Base-by-base conservation (phyloP, 1,140 invertebrate species). In the Hylaeus anthracinus region DNA sequence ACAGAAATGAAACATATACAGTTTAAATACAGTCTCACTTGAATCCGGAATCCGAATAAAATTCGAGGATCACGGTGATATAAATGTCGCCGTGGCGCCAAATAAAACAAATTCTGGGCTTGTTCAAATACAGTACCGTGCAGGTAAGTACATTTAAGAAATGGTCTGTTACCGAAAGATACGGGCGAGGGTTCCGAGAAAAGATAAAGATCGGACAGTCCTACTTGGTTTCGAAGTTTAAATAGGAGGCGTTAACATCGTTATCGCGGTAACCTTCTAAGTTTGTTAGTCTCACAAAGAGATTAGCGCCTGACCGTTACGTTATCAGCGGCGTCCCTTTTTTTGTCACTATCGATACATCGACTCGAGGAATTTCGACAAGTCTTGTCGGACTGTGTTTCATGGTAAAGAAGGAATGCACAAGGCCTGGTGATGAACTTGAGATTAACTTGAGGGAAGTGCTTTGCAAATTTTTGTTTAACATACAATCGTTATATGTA, bases 201-300 rank as follows among this genome's bases (percentile, higher is more conserved):
- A 41, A 75, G 72, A 80, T 80, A 67, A 37, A 39, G 15, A 61
- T 39, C 45, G 37, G n/a, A 12, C 43, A 60, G 53, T 61, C 55
- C 63, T 37, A 43, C n/a, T 39, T 53, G 3, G 12, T 6, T 41
- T 80, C 43, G 26, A 76, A 84, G 61, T 81, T 86, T 84, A 84
- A 78, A 78, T 71, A 66, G 64, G 58, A 81, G 51, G 5, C 71
- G 55, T 61, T 71, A 78, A 81, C 63, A 64, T 26, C 58, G 41
- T 82, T 85, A 82, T 86, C 71, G 60, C 12, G 6, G 10, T 69
- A 79, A 82, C 70, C 73, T 72, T 81, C 63, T 69, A 69, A 48
- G 10, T 71, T 56, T 41, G n/a, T 74, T 71, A 55, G 37, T 61
- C 51, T 82, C 51, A 55, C 60, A 71, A 65, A 61, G 12, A 85